Percentiles rank a stretch among this genome's conserved stretches.
Conservation (phyloP, 2,113 vertebrate genomes). For the Pedetes capensis region DNA sequence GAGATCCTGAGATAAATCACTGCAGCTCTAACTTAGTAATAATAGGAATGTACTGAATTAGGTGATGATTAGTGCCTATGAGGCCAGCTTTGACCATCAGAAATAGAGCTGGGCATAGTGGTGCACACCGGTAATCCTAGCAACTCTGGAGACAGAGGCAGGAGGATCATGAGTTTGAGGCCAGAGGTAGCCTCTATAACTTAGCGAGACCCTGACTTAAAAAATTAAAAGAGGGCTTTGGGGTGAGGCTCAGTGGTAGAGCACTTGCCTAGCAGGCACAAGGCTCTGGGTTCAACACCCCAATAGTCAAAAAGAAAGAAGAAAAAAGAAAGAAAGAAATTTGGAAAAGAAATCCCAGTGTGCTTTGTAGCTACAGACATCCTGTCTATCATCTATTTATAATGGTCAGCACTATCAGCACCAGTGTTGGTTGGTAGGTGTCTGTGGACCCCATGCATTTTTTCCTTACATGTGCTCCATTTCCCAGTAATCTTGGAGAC, state of each 20-base stretch:
- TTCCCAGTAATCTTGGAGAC: neutral
- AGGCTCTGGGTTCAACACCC: too few species aligned
- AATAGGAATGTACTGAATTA: conserved; percentile 42
- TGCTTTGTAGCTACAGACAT: rapidly evolving
- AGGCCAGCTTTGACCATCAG: neutral
- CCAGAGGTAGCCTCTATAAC: too few species aligned
- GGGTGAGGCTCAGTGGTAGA: too few species aligned
- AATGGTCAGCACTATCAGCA: rapidly evolving
- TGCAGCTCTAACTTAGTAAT: neutral
- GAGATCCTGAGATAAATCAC: conserved; percentile 41
- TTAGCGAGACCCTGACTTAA: too few species aligned
- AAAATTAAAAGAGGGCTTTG: too few species aligned
- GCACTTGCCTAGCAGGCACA: too few species aligned
- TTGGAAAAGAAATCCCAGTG: neutral
- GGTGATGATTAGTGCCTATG: neutral
- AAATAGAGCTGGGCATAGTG: too few species aligned
- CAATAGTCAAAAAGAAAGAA: too few species aligned
- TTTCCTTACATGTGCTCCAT: rapidly evolving
- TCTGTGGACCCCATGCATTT: too few species aligned
- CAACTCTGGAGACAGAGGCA: too few species aligned
- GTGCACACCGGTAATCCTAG: too few species aligned
- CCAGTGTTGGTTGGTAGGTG: rapidly evolving
- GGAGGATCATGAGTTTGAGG: too few species aligned
- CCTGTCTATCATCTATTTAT: rapidly evolving
- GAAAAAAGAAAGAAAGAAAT: neutral